Evolutionary conservation across 37 sponge, comb jelly and placozoan species (phyloP).

Genomic region (Ianthella basta): DNA sequence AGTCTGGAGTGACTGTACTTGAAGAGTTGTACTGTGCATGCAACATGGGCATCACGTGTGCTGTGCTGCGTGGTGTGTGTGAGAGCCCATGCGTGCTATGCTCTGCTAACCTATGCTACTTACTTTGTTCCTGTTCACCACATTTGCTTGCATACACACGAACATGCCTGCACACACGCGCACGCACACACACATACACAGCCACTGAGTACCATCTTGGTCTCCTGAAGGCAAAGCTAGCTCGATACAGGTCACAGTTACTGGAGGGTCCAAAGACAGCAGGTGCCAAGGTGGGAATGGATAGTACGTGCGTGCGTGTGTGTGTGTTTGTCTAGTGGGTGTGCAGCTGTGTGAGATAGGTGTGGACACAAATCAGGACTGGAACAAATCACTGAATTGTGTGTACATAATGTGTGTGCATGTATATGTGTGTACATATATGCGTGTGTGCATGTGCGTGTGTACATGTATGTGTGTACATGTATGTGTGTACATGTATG

Average conservation of each 20-base stretch:
- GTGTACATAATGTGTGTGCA: too few species aligned
- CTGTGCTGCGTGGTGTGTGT: too few species aligned
- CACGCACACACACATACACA: conserved; percentile 26
- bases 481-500: background rate
- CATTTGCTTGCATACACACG: too few species aligned
- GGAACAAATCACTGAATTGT: too few species aligned
- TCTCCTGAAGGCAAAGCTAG: conserved; percentile 97
- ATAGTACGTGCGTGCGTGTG: background rate
- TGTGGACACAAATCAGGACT: too few species aligned
- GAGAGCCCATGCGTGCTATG: too few species aligned
- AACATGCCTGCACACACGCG: too few species aligned
- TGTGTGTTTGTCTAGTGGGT: background rate
- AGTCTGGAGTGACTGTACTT: too few species aligned
- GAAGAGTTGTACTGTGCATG: too few species aligned
- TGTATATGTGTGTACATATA: background rate
- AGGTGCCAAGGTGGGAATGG: conserved; percentile 52
- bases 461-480: background rate
- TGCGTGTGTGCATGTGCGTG: background rate
- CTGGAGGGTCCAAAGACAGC: conserved; percentile 77
- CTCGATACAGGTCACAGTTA: conserved; percentile 95
- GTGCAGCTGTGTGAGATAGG: background rate
- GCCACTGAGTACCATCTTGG: conserved; percentile 99
- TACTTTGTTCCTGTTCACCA: too few species aligned
- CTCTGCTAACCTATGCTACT: too few species aligned
- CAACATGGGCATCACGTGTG: too few species aligned